phyloP scores from a whole-genome alignment of 1,140 invertebrate species.

The Sycophila sp. region DNA sequence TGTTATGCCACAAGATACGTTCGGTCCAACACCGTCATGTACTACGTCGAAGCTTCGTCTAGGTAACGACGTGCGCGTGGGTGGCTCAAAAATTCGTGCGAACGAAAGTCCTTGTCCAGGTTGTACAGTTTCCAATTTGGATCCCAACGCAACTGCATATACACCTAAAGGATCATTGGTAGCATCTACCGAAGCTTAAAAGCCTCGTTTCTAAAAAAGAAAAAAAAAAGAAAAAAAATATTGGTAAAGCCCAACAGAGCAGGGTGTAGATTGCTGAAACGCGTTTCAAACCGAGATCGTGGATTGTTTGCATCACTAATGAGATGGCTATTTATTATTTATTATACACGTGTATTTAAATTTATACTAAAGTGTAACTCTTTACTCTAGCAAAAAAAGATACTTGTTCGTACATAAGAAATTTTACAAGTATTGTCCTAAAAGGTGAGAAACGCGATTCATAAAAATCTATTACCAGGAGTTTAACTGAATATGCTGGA shows the following conservation, averaged over 20 bases:
- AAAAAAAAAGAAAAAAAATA: no score
- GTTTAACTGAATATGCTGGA: slow-evolving; percentile 23
- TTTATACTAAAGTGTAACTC: slow-evolving; percentile 3
- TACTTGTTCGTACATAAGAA: no score
- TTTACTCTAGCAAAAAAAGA: slow-evolving; percentile 3
- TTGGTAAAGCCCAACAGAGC: slow-evolving; percentile 43
- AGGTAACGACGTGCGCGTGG: slow-evolving; percentile 60
- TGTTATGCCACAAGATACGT: slow-evolving; percentile 84
- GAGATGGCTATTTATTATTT: slow-evolving; percentile 21
- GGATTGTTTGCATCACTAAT: slow-evolving; percentile 17
- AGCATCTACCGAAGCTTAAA: slow-evolving; percentile 70
- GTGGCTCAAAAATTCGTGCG: slow-evolving; percentile 59
- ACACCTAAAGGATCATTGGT: slow-evolving; percentile 79
- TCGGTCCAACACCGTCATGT: slow-evolving; percentile 63
- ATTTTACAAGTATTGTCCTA: no score
- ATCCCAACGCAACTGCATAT: slow-evolving; percentile 92
- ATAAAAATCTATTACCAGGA: slow-evolving; percentile 20
- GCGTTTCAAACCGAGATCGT: slow-evolving; percentile 49
- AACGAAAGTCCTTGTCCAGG: slow-evolving; percentile 63
- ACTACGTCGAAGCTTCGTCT: slow-evolving; percentile 72
- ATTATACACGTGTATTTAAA: background rate
- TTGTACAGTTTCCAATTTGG: slow-evolving; percentile 76
- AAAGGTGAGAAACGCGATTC: slow-evolving; percentile 24
- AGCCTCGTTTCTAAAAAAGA: slow-evolving; percentile 40
- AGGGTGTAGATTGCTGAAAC: slow-evolving; percentile 45